Conservation (phyloP, 35 echinoderm and acorn worm species). For the Apostichopus parvimensis region DNA sequence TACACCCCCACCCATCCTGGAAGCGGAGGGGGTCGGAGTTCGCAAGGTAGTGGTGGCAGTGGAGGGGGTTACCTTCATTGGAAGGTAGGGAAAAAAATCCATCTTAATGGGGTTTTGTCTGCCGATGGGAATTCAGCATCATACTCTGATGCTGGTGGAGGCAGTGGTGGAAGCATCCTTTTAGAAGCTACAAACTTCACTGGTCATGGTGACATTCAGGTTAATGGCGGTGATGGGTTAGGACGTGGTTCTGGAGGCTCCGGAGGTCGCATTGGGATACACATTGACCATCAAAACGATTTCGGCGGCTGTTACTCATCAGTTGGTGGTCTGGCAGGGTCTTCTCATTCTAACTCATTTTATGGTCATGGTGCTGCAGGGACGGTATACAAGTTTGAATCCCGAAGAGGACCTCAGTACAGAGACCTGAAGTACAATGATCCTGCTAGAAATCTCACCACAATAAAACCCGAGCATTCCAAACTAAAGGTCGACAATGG, state of each 20-base stretch:
- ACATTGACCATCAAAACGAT: too few relatives aligned
- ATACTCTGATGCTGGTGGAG: conserved; percentile 66
- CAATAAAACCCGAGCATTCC: conserved; percentile 83
- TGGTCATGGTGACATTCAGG: conserved; percentile 84
- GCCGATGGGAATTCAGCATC: conserved; percentile 40
- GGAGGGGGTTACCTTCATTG: conserved; percentile 82
- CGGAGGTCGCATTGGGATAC: too few relatives aligned
- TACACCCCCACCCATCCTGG: conserved; percentile 67
- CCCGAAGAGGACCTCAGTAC: conserved; percentile 84
- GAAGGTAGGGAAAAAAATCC: conserved; percentile 69
- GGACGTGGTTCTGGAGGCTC: conserved; percentile 66
- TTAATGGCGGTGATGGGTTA: conserved; percentile 67
- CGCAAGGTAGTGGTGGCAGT: conserved; percentile 60
- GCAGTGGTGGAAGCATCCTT: conserved; percentile 84
- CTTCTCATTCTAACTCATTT: too few relatives aligned
- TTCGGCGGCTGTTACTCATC: too few relatives aligned
- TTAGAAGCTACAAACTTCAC: conserved; percentile 86
- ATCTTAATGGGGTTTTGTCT: conserved; percentile 87
- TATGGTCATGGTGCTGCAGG: conserved; percentile 88
- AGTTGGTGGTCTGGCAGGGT: too few relatives aligned
- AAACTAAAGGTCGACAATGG: conserved; percentile 83
- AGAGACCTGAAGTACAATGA: conserved; percentile 88
- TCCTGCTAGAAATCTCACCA: conserved; percentile 67
- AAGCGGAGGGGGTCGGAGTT: conserved; percentile 81
- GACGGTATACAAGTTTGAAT: conserved; percentile 93